A percentile compares a stretch with the other conserved stretches of the same genome.
These are phyloP conservation scores for Datnioides undecimradiatus DNA, from an alignment of 2,113 vertebrate genomes.

Conservation along the genomic window DNA sequence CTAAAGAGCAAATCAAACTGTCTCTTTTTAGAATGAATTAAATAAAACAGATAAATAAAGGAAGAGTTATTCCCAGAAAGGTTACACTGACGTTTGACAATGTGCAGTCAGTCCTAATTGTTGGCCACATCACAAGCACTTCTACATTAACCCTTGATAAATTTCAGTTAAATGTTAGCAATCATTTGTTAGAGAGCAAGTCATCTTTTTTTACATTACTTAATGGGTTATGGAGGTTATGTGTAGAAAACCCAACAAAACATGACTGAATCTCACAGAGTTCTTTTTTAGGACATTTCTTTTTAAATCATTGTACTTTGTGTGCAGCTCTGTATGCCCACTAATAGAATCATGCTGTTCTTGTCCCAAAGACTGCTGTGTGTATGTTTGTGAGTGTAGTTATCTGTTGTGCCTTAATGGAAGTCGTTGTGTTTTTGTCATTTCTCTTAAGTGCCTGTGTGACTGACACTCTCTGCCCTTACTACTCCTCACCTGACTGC, in stretches of 20 bases:
- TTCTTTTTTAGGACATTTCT: background rate
- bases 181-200: background rate
- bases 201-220: background rate
- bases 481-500: background rate
- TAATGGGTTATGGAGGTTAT: background rate
- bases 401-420: slow-evolving; percentile 77
- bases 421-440: slow-evolving; percentile 55
- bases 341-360: slow-evolving; percentile 18
- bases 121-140: background rate
- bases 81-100: background rate
- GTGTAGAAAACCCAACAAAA: background rate
- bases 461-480: slow-evolving; percentile 35
- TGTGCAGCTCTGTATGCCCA: slow-evolving; percentile 2
- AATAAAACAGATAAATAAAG: background rate
- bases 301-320: background rate
- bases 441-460: slow-evolving; percentile 80
- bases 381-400: slow-evolving; percentile 20
- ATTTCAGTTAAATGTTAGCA: background rate
- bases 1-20: background rate
- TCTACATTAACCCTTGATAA: background rate
- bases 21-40: background rate
- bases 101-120: background rate
- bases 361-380: slow-evolving; percentile 49
- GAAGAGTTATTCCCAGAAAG: background rate
- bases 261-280: background rate